Evolutionary conservation across 1,140 invertebrate species (phyloP).

Genomic region (Neodiprion virginianus): DNA sequence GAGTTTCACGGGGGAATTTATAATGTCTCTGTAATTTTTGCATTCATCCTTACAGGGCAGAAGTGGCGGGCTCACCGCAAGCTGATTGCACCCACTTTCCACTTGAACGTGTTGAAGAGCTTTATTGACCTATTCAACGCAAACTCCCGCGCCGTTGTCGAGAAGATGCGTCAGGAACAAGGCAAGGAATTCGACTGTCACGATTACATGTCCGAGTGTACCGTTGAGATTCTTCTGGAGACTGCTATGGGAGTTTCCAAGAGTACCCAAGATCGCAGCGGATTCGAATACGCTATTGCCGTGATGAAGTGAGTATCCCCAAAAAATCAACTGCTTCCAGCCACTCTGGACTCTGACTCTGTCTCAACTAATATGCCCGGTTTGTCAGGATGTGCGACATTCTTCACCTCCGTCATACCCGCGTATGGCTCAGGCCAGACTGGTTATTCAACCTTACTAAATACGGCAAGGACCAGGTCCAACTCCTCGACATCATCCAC

Average conservation of each 20-base stretch:
- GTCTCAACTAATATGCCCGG: constrained; percentile 8
- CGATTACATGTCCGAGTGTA: constrained; percentile 85
- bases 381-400: constrained; percentile 76
- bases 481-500: constrained; percentile 82
- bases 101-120: constrained; percentile 81
- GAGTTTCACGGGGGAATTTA: no score
- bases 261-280: constrained; percentile 75
- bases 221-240: constrained; percentile 82
- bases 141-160: constrained; percentile 74
- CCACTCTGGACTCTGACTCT: not conserved
- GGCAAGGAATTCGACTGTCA: constrained; percentile 77
- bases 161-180: constrained; percentile 69
- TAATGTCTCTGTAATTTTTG: no score
- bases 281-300: constrained; percentile 82
- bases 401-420: constrained; percentile 81
- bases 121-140: constrained; percentile 84
- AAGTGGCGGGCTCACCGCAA: constrained; percentile 84
- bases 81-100: constrained; percentile 84
- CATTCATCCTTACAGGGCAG: constrained; percentile 61
- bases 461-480: constrained; percentile 78
- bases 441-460: constrained; percentile 81
- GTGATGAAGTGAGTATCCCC: constrained; percentile 73
- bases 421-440: constrained; percentile 83
- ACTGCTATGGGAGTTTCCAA: constrained; percentile 85
- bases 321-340: not conserved